Evolutionary conservation across 1,140 invertebrate species (phyloP).

Genomic region (Bombus waltoni): DNA sequence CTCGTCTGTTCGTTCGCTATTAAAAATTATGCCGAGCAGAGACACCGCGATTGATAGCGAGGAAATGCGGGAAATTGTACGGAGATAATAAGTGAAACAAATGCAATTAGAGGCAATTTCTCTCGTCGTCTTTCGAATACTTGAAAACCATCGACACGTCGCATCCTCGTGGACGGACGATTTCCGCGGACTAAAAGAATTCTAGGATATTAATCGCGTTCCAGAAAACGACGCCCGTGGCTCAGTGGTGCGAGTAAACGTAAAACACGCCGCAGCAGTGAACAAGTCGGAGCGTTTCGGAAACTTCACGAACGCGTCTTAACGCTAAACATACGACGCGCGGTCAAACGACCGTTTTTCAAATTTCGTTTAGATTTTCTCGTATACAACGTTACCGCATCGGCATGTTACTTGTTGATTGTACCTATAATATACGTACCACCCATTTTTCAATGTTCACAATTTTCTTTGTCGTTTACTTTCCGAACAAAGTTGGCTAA

Average conservation of each 20-base stretch:
- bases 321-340: background rate
- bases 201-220: background rate
- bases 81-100: background rate
- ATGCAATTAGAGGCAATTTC: background rate
- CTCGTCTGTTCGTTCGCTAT: background rate
- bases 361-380: no score
- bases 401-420: no score
- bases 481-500: no score
- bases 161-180: background rate
- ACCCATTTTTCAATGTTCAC: no score
- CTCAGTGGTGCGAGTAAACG: background rate
- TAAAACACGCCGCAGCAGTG: background rate
- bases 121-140: background rate
- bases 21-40: background rate
- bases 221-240: no score
- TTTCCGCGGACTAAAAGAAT: slow-evolving; percentile 15
- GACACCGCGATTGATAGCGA: no score
- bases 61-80: background rate
- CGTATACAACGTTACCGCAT: no score
- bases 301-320: background rate
- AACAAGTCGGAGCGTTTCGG: background rate
- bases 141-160: background rate
- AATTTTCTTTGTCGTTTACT: no score
- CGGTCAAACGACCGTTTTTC: no score
- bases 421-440: no score